Base-by-base conservation (phyloP, 2,797 vertebrate species). In the Glossophaga mutica region DNA sequence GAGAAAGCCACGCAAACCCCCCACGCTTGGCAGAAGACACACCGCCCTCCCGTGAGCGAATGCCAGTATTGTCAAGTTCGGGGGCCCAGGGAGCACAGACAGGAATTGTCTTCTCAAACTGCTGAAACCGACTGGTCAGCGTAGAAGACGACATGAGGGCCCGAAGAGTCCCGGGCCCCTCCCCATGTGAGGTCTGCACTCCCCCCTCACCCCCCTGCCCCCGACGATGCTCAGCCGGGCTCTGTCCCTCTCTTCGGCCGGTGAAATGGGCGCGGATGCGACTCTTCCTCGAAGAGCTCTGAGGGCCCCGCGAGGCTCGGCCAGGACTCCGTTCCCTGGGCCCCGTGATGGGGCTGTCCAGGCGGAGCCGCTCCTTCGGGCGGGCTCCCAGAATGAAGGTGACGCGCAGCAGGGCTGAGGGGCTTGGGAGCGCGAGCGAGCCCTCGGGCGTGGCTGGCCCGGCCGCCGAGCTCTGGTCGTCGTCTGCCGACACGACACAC, bases 351-450 rank as follows among this genome's bases (percentile, higher is more conserved):
- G 9, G 37, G 48, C 9, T 26, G 76, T 9, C 24, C 9, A 1
- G 34, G 8, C 29, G 7, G 29, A 22, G 10, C 6, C 5, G 21
- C 15, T 10, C 34, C 67, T 39, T 15, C 2, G 6, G 1, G 9
- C 8, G 11, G 26, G 24, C 24, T 52, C 26, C 55, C 55, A 34
- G 42, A 29, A 6, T 12, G 34, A 16, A 11, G 37, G 29, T 1
- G 3, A 3, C 0, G 0, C 1, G 8, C 37, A 14, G 44, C 4
- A 21, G 37, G 70, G 29, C 2, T 24, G 39, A 21, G 42, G 7
- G 0, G 22, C 15, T 52, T 1, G 5, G 9, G 12, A 50, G 16
- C 3, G 0, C 0, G 44, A 39, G 29, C 2, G 0, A 16, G 71
- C 12, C 2, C 7, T 9, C 1, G 4, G 1, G 24, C 26, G 29